Evolutionary conservation across 1,140 invertebrate genomes (phyloP).

Genomic region (Bombus huntii): DNA sequence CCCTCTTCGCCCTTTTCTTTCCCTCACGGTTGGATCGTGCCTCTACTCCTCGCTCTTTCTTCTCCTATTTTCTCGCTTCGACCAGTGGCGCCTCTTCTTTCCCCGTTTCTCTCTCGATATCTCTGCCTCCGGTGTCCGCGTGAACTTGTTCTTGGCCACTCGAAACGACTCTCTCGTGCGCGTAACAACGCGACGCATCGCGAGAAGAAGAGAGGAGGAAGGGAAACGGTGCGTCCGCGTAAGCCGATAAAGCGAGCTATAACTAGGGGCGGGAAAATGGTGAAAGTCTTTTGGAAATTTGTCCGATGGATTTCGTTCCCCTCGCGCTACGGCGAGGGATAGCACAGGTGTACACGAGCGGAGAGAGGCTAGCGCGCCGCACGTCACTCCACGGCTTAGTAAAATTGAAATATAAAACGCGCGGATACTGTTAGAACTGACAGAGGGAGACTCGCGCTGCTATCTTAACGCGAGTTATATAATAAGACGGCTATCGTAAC

Average conservation of each 20-base stretch:
- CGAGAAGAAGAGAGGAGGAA: background rate
- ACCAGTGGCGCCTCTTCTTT: slow-evolving; percentile 40
- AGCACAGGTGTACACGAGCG: slow-evolving; percentile 52
- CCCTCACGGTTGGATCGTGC: slow-evolving; percentile 11
- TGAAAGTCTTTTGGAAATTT: slow-evolving; percentile 70
- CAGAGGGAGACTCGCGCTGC: slow-evolving; percentile 33
- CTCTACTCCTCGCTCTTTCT: slow-evolving; percentile 47
- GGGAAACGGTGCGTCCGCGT: background rate
- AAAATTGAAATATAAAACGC: slow-evolving; percentile 67
- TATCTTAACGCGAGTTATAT: slow-evolving; percentile 52
- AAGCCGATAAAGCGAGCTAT: too few species aligned
- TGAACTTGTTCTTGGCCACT: slow-evolving; percentile 63
- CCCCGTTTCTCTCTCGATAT: slow-evolving; percentile 40
- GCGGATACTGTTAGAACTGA: slow-evolving; percentile 56
- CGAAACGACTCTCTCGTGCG: slow-evolving; percentile 29
- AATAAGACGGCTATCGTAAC: slow-evolving; percentile 27
- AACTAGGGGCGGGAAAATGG: slow-evolving; percentile 51
- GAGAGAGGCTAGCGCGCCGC: background rate
- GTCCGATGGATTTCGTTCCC: slow-evolving; percentile 43
- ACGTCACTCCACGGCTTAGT: slow-evolving; percentile 5
- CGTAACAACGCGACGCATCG: slow-evolving; percentile 45
- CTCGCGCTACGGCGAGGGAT: slow-evolving; percentile 15
- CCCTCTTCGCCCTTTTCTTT: background rate
- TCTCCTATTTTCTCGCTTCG: slow-evolving; percentile 21
- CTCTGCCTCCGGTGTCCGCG: slow-evolving; percentile 31